Conservation (phyloP, 2,797 vertebrate species). For the Hoplostethus atlanticus region DNA sequence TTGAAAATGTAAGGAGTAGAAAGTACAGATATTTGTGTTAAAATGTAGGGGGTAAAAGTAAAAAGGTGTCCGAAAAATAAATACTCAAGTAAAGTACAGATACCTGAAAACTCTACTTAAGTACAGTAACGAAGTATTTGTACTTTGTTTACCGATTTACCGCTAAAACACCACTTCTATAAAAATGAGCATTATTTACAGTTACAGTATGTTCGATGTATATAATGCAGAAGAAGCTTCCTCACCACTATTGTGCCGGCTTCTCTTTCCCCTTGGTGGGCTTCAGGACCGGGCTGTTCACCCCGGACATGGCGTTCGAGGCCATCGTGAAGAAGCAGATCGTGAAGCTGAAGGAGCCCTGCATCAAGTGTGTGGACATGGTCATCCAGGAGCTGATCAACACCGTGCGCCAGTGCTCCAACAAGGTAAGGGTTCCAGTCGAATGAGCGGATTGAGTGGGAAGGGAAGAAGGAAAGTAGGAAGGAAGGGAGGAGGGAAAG, state of each 20-base stretch:
- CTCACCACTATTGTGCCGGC: background rate
- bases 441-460: no score
- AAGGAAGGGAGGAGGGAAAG: background rate
- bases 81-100: no score
- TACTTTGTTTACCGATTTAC: no score
- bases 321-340: conserved; percentile 98
- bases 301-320: conserved; percentile 98
- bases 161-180: no score
- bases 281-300: conserved; percentile 90
- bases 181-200: no score
- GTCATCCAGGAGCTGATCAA: conserved; percentile 97
- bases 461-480: background rate
- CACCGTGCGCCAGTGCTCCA: conserved; percentile 95
- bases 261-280: conserved; percentile 8
- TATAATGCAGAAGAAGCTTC: background rate
- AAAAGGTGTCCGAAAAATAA: no score
- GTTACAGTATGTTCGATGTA: background rate
- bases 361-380: conserved; percentile 96
- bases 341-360: conserved; percentile 95
- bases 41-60: no score
- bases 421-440: conserved; percentile 86
- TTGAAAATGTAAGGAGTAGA: no score
- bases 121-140: no score
- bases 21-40: no score
- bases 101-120: no score